These are phyloP conservation scores for Neodiprion pinetum DNA, from an alignment of 1,140 invertebrate genomes.

Conservation along the genomic window DNA sequence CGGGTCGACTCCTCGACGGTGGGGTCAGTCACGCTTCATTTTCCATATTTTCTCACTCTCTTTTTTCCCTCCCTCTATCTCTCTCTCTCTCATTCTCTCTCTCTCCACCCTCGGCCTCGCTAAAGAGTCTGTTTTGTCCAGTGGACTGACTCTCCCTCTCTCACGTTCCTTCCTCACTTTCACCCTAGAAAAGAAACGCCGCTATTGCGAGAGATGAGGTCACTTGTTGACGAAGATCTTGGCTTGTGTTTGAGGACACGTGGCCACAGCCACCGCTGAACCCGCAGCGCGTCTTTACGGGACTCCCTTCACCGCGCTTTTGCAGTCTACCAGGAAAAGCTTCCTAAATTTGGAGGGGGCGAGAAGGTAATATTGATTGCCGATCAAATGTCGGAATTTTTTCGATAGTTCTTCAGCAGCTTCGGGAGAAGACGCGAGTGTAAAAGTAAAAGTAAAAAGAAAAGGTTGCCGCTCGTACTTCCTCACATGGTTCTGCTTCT, in stretches of 20 bases:
- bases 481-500: too few relatives aligned
- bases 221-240: constrained; percentile 5
- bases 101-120: constrained; percentile 43
- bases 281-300: neutral
- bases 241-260: neutral
- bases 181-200: neutral
- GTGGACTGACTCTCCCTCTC: neutral
- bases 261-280: constrained; percentile 4
- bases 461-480: too few relatives aligned
- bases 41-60: neutral
- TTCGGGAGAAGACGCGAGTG: too few relatives aligned
- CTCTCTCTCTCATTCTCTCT: neutral
- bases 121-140: constrained; percentile 50
- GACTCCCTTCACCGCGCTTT: neutral
- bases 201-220: constrained; percentile 1
- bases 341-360: too few relatives aligned
- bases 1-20: constrained; percentile 5
- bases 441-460: too few relatives aligned
- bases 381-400: too few relatives aligned
- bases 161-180: neutral
- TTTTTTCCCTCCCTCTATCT: neutral
- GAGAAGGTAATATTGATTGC: too few relatives aligned
- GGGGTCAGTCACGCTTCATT: constrained; percentile 36
- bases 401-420: too few relatives aligned
- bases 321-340: too few relatives aligned